These are phyloP conservation scores for Eulemur macaco DNA, from an alignment of 2,113 vertebrate genomes.

Conservation along the genomic window DNA sequence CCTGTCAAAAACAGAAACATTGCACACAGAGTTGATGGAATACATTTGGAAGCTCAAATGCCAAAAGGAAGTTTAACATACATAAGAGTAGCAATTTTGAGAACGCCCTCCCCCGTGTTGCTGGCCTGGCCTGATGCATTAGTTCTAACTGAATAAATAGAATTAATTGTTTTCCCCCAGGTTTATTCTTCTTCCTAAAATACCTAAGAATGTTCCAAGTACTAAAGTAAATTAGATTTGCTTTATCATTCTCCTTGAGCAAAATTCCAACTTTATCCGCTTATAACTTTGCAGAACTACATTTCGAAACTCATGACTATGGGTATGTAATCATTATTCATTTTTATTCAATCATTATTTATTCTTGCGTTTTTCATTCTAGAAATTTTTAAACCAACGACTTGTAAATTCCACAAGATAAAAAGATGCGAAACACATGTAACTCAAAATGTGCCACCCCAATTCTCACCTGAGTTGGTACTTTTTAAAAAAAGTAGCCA, in stretches of 20 bases:
- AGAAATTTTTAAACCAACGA: constrained; percentile 13
- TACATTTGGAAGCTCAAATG: constrained; percentile 57
- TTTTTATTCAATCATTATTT: not conserved
- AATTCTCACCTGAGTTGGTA: not conserved
- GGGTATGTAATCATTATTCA: not conserved
- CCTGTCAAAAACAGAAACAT: constrained; percentile 36
- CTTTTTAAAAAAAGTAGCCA: not conserved
- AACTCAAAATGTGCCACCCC: not conserved
- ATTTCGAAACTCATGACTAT: constrained; percentile 1
- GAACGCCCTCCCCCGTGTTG: not conserved
- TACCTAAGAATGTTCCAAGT: not conserved
- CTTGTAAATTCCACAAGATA: not conserved
- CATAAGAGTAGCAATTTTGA: constrained; percentile 14
- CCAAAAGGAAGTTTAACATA: constrained; percentile 29
- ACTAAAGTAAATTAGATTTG: constrained; percentile 37
- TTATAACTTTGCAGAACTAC: not conserved
- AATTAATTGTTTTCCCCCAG: constrained; percentile 38
- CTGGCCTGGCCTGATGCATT: constrained; percentile 24
- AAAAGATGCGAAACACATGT: not conserved
- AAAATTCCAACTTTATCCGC: not conserved
- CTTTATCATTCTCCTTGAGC: not conserved
- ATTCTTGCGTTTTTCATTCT: not conserved
- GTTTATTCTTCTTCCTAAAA: constrained; percentile 52
- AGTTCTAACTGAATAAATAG: constrained; percentile 45
- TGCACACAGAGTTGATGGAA: constrained; percentile 43